A percentile compares a stretch with the other conserved stretches of the same genome.
phyloP scores from a whole-genome alignment of 2,888 invertebrate species.

The Tachina grossa region DNA sequence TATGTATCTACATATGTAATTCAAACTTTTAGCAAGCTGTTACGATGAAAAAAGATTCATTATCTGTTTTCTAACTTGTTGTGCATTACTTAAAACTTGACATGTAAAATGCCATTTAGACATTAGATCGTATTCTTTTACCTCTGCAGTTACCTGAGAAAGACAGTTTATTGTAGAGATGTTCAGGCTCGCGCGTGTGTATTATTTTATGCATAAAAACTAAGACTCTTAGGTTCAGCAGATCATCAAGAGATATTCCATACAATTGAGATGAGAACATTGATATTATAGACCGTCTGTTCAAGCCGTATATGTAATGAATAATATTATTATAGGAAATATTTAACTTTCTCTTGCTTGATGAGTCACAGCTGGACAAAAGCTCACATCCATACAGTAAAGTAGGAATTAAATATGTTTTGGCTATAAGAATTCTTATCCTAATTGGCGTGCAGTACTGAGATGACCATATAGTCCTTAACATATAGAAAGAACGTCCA shows the following conservation, averaged over 20 bases:
- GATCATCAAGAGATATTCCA: no score
- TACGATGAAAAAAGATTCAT: no score
- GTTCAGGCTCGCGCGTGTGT: not conserved
- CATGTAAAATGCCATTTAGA: constrained; percentile 12
- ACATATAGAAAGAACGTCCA: not conserved
- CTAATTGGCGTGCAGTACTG: not conserved
- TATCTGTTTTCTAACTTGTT: no score
- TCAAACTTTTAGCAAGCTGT: no score
- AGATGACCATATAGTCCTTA: not conserved
- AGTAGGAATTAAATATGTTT: not conserved
- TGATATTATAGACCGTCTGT: not conserved
- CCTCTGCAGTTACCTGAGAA: constrained; percentile 19
- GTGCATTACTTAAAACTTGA: no score
- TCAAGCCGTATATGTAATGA: not conserved
- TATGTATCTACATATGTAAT: no score
- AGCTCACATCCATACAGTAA: not conserved
- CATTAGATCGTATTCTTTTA: constrained; percentile 10
- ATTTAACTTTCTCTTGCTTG: not conserved
- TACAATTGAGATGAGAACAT: not conserved
- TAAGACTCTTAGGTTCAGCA: no score
- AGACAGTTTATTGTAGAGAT: constrained; percentile 19
- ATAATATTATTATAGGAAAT: not conserved
- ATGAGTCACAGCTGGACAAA: not conserved
- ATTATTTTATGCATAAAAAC: no score
- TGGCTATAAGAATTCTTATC: not conserved